Conservation (phyloP, 2,888 invertebrate species). For the Octodonta nipae region DNA sequence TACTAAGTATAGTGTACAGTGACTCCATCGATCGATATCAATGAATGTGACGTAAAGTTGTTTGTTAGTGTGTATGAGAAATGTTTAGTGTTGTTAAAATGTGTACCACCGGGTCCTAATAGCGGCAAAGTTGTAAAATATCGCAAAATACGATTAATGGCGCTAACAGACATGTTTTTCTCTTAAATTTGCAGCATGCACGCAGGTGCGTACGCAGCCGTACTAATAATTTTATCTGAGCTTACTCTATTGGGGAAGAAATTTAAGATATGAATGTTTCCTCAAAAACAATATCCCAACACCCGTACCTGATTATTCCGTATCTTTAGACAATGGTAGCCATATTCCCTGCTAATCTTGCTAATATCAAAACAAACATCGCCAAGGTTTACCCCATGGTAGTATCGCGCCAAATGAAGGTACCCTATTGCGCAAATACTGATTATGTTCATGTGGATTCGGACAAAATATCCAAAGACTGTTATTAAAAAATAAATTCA, state of each 20-base stretch:
- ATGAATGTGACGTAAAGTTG: constrained; percentile 35
- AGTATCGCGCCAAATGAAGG: constrained; percentile 29
- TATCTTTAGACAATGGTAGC: too few species aligned
- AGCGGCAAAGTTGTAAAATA: constrained; percentile 22
- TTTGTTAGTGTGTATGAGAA: constrained; percentile 29
- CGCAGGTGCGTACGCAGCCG: constrained; percentile 96
- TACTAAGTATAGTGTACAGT: constrained; percentile 35
- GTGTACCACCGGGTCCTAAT: constrained; percentile 26
- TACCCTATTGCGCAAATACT: constrained; percentile 29
- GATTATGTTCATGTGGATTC: constrained; percentile 31
- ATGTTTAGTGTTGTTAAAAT: constrained; percentile 30
- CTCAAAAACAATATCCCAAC: too few species aligned
- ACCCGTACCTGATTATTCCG: too few species aligned
- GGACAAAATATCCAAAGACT: constrained; percentile 19
- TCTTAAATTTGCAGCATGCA: constrained; percentile 43
- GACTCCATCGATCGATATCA: constrained; percentile 49
- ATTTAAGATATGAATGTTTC: too few species aligned
- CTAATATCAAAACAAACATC: constrained; percentile 22
- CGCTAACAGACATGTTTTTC: constrained; percentile 35
- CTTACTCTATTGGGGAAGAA: constrained; percentile 63
- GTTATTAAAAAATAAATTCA: not conserved
- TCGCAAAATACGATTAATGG: constrained; percentile 28
- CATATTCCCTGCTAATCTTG: constrained; percentile 20
- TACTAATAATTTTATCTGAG: constrained; percentile 77
- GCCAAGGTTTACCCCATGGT: too few species aligned